Evolutionary conservation across 1,140 invertebrate genomes (phyloP).

Genomic region (Camponotus vicinus): DNA sequence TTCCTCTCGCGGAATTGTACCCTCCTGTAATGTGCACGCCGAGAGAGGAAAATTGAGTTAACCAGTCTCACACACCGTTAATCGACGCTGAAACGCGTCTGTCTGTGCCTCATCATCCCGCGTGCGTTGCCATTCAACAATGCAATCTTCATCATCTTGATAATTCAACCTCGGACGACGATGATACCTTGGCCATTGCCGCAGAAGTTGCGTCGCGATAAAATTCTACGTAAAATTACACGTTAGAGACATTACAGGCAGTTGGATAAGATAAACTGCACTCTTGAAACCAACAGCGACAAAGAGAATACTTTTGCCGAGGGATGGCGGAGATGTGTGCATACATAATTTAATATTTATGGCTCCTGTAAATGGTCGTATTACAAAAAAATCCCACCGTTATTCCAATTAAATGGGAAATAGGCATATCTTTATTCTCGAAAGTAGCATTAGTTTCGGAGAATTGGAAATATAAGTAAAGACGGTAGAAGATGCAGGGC

Average conservation of each 20-base stretch:
- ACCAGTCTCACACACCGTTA: conserved; percentile 48
- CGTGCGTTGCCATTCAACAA: conserved; percentile 45
- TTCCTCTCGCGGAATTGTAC: conserved; percentile 27
- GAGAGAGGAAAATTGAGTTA: conserved; percentile 58
- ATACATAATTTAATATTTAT: neutral
- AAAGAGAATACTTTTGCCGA: conserved; percentile 24
- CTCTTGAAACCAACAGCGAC: conserved; percentile 21
- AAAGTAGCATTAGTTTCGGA: neutral
- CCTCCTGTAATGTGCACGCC: conserved; percentile 27
- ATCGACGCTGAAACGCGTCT: conserved; percentile 55
- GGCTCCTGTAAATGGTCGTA: neutral
- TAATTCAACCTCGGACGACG: conserved; percentile 29
- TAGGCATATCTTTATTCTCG: neutral
- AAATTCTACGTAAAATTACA: conserved; percentile 12
- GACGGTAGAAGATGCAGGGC: neutral
- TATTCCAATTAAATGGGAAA: neutral
- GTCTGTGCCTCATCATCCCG: conserved; percentile 39
- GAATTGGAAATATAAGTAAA: neutral
- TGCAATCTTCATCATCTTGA: conserved; percentile 40
- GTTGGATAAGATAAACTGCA: conserved; percentile 24
- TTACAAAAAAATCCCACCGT: neutral
- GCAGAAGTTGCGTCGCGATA: neutral
- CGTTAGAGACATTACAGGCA: neutral
- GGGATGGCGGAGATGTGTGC: neutral
- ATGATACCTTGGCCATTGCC: conserved; percentile 19